Evolutionary conservation across 2,797 vertebrate genomes (phyloP).

Genomic region (Kryptopterus vitreolus): DNA sequence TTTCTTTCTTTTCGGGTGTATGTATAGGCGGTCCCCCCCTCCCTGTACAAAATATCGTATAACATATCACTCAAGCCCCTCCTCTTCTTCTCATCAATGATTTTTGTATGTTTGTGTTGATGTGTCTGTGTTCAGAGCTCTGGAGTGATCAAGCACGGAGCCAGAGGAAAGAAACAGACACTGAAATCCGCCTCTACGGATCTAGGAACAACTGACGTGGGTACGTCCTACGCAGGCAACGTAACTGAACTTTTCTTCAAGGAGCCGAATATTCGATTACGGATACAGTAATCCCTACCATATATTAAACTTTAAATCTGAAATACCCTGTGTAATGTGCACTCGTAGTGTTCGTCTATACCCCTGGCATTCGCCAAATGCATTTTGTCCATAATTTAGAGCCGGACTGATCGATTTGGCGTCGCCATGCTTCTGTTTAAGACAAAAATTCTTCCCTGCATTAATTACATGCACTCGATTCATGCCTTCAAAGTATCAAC

Average conservation of each 20-base stretch:
- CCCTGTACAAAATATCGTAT: no score
- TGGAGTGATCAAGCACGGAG: slow-evolving; percentile 88
- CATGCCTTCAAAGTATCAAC: neutral
- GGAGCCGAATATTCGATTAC: no score
- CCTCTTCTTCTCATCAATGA: neutral
- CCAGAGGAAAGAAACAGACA: slow-evolving; percentile 88
- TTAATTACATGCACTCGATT: neutral
- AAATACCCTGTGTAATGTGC: neutral
- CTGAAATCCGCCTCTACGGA: slow-evolving; percentile 96
- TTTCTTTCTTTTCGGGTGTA: no score
- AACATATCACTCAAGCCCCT: neutral
- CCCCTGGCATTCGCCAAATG: neutral
- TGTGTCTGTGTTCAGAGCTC: slow-evolving; percentile 74
- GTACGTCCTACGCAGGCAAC: slow-evolving; percentile 70
- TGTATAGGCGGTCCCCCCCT: no score
- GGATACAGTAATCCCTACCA: neutral
- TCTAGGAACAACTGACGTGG: slow-evolving; percentile 90
- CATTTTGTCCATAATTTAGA: neutral
- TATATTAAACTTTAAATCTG: no score
- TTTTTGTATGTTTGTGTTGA: neutral
- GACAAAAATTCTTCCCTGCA: neutral
- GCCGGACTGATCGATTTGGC: no score
- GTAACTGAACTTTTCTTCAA: neutral
- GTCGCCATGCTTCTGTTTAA: no score
- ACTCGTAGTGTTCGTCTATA: neutral